phyloP scores from a whole-genome alignment of 2,888 invertebrate genomes.

The Drosophila antonietae region DNA sequence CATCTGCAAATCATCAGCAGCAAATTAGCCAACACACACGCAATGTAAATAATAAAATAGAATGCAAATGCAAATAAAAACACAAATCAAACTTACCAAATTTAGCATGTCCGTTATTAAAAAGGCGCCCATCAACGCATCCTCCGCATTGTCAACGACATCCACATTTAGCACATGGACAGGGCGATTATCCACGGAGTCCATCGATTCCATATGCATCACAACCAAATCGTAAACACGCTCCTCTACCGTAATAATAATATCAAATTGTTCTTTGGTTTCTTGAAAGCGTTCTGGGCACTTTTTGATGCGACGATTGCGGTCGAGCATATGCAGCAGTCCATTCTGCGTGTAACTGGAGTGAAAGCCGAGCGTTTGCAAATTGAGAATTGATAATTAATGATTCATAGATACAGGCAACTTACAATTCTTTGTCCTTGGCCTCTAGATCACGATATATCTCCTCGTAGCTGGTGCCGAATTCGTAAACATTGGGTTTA shows the following conservation, averaged over 20 bases:
- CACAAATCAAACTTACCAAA: conserved; percentile 86
- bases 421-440: conserved; percentile 95
- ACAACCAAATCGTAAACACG: conserved; percentile 99
- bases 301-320: conserved; percentile 97
- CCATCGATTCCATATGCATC: conserved; percentile 94
- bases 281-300: conserved; percentile 97
- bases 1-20: conserved; percentile 45
- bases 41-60: background rate
- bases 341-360: conserved; percentile 98
- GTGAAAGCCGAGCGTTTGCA: background rate
- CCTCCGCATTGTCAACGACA: conserved; percentile 99
- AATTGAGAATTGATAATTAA: background rate
- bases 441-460: conserved; percentile 96
- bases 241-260: conserved; percentile 98
- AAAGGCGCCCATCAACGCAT: conserved; percentile 99
- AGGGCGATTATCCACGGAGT: conserved; percentile 92
- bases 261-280: conserved; percentile 95
- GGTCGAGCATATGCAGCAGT: conserved; percentile 98
- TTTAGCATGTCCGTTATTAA: conserved; percentile 97
- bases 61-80: background rate
- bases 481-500: conserved; percentile 98
- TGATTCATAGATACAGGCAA: conserved; percentile 9
- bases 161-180: conserved; percentile 99
- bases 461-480: conserved; percentile 97
- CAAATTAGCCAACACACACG: background rate